phyloP scores from a whole-genome alignment of 2,113 vertebrate genomes.

The Zingel zingel region DNA sequence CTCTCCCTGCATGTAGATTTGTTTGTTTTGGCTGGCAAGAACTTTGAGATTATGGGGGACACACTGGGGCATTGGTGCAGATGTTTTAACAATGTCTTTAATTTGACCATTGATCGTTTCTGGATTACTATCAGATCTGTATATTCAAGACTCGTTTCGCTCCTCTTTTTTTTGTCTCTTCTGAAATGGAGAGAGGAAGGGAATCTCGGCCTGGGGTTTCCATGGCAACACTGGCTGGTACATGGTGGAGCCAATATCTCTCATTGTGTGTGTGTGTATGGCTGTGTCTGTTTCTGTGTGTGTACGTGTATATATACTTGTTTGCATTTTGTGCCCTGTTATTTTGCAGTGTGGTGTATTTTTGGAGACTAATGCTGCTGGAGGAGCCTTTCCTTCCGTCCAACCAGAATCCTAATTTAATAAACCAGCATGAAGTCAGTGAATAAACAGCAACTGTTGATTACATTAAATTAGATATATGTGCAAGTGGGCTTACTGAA shows the following conservation, averaged over 20 bases:
- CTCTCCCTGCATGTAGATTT: not conserved
- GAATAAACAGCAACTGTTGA: conserved; percentile 20
- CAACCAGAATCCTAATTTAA: conserved; percentile 3
- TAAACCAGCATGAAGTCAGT: not conserved
- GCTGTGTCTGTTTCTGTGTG: not conserved
- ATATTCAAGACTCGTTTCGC: not conserved
- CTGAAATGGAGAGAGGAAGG: conserved; percentile 46
- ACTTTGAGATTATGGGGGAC: conserved; percentile 8
- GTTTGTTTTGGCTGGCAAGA: not conserved
- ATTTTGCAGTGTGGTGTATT: not conserved
- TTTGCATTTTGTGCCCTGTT: conserved; percentile 7
- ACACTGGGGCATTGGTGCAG: not conserved
- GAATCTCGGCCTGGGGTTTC: conserved; percentile 63
- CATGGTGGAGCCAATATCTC: conserved; percentile 36
- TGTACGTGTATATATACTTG: not conserved
- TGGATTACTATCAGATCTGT: not conserved
- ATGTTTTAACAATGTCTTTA: not conserved
- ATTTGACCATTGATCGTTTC: not conserved
- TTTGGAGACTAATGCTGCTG: not conserved
- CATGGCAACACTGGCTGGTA: conserved; percentile 70
- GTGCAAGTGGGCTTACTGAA: not conserved
- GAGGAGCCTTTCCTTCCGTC: not conserved
- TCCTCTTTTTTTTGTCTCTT: not conserved
- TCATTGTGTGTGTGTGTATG: conserved; percentile 2
- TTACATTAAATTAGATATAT: conserved; percentile 25